These are phyloP conservation scores for Philopotamus ludificatus DNA, from an alignment of 1,140 invertebrate genomes.

Conservation along the genomic window DNA sequence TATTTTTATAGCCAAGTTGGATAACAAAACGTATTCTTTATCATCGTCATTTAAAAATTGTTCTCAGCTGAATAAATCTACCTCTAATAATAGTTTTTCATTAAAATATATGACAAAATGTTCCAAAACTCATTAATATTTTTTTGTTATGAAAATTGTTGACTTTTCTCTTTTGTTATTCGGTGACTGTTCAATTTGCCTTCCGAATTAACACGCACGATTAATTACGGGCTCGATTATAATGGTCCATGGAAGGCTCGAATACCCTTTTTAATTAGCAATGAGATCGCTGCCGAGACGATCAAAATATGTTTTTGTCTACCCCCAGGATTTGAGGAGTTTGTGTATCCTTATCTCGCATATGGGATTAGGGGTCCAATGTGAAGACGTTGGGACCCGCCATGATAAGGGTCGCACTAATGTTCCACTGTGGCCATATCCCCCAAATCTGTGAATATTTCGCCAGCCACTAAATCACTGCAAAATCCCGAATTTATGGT, in stretches of 20 bases:
- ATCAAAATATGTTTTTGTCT: conserved; percentile 11
- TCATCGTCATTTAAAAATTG: too few species aligned
- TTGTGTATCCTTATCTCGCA: neutral
- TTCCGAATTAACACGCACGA: neutral
- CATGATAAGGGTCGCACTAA: conserved; percentile 8
- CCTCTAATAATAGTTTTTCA: too few species aligned
- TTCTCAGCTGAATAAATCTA: too few species aligned
- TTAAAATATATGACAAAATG: too few species aligned
- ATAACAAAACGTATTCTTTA: too few species aligned
- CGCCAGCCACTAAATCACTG: conserved; percentile 8
- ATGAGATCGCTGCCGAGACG: neutral
- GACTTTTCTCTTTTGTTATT: too few species aligned
- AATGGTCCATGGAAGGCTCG: neutral
- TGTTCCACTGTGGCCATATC: conserved; percentile 8
- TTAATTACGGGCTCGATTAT: neutral
- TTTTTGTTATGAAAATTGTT: too few species aligned
- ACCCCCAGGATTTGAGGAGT: neutral
- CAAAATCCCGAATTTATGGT: conserved; percentile 6
- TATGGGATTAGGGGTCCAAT: conserved; percentile 10
- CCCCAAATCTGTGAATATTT: conserved; percentile 15
- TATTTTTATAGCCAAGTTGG: neutral
- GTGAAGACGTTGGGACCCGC: conserved; percentile 4
- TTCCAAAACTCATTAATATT: too few species aligned
- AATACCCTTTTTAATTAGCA: conserved; percentile 11
- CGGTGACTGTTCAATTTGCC: too few species aligned